Evolutionary conservation across 2,113 vertebrate species (phyloP).

Genomic region (Petroica traversi): DNA sequence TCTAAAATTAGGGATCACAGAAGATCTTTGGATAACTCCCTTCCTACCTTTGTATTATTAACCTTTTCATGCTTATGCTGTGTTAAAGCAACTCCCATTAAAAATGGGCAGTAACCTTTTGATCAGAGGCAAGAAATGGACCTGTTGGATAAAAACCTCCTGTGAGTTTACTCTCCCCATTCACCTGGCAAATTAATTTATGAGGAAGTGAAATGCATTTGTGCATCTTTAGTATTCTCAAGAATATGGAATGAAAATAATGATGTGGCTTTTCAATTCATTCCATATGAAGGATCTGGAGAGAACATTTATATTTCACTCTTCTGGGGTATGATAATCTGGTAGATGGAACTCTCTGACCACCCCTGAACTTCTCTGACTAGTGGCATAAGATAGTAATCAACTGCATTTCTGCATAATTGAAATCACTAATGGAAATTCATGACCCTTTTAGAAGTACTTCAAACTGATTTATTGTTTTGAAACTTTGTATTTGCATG

Average conservation of each 20-base stretch:
- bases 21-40: background rate
- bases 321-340: background rate
- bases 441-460: background rate
- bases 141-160: background rate
- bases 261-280: background rate
- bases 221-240: background rate
- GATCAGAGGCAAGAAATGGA: background rate
- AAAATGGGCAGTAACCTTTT: background rate
- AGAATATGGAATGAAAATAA: background rate
- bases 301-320: background rate
- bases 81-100: background rate
- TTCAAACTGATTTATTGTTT: background rate
- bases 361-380: background rate
- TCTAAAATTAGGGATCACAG: background rate
- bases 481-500: background rate
- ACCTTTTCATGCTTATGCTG: background rate
- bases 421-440: background rate
- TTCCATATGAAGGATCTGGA: background rate
- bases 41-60: background rate
- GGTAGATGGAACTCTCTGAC: background rate
- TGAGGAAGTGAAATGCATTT: background rate
- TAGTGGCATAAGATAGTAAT: background rate
- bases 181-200: background rate
- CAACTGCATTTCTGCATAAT: background rate
- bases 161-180: background rate